Evolutionary conservation across 2,113 vertebrate species (phyloP).

Genomic region (Romanogobio albipinnatus): DNA sequence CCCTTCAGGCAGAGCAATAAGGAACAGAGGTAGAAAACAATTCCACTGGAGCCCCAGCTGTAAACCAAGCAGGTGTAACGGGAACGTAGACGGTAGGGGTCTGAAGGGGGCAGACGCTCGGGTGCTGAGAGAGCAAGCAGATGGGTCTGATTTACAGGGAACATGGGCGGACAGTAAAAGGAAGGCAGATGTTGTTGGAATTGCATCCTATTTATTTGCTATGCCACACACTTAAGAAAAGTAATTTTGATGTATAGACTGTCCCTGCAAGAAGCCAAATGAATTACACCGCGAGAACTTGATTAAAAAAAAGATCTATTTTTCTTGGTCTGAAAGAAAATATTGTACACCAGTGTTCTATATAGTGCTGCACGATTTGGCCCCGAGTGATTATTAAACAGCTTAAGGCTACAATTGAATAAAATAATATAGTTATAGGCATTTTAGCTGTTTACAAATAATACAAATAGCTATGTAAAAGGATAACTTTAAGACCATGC

Average conservation of each 20-base stretch:
- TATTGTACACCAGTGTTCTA: not conserved
- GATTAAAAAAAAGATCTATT: not conserved
- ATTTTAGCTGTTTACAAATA: not conserved
- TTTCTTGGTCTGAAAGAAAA: constrained; percentile 10
- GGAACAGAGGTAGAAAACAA: not conserved
- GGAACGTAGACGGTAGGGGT: not conserved
- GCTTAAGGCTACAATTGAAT: not conserved
- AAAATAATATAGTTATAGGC: not conserved
- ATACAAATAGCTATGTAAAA: not conserved
- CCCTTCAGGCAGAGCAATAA: not conserved
- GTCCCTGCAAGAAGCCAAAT: not conserved
- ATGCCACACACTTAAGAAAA: constrained; percentile 6
- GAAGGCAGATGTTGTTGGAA: constrained; percentile 7
- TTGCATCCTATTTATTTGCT: not conserved
- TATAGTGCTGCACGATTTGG: constrained; percentile 4
- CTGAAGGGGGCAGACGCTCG: not conserved
- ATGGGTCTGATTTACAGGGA: constrained; percentile 5
- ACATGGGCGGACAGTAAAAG: not conserved
- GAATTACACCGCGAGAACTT: not conserved
- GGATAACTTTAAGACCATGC: not conserved
- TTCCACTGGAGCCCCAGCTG: not conserved
- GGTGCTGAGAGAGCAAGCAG: constrained; percentile 1
- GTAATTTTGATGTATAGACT: not conserved
- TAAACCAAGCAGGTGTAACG: not conserved
- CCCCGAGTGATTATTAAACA: not conserved